phyloP scores from a whole-genome alignment of 1,140 invertebrate species.

The Lordiphosa stackelbergi region DNA sequence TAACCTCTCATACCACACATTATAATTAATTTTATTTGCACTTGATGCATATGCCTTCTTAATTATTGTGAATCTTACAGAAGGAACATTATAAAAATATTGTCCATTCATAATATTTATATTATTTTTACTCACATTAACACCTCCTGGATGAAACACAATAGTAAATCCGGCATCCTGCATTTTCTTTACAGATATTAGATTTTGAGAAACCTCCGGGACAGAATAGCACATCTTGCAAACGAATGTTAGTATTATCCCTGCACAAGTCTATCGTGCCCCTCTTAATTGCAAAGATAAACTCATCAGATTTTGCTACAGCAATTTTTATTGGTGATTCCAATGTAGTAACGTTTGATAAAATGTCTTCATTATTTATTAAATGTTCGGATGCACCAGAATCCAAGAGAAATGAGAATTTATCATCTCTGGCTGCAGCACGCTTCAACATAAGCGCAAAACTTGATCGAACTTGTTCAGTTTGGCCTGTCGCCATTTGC shows the following conservation, averaged over 20 bases:
- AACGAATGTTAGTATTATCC: slow-evolving; percentile 8
- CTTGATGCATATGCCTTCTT: neutral
- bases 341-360: neutral
- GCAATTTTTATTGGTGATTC: slow-evolving; percentile 1
- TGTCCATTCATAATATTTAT: slow-evolving; percentile 1
- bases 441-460: too few species aligned
- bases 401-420: neutral
- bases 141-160: slow-evolving; percentile 39
- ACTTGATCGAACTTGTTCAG: too few species aligned
- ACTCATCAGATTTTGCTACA: slow-evolving; percentile 5
- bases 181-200: slow-evolving; percentile 30
- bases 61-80: too few species aligned
- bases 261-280: neutral
- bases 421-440: neutral
- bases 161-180: slow-evolving; percentile 21
- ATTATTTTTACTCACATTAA: slow-evolving; percentile 24
- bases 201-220: slow-evolving; percentile 24
- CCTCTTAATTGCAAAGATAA: neutral
- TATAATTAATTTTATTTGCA: neutral
- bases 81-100: too few species aligned
- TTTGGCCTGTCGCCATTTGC: too few species aligned
- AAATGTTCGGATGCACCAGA: neutral
- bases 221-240: slow-evolving; percentile 27
- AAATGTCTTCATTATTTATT: neutral
- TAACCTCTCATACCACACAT: neutral